Conservation (phyloP, 64 coral and sea anemone species). For the Platygyra sinensis region DNA sequence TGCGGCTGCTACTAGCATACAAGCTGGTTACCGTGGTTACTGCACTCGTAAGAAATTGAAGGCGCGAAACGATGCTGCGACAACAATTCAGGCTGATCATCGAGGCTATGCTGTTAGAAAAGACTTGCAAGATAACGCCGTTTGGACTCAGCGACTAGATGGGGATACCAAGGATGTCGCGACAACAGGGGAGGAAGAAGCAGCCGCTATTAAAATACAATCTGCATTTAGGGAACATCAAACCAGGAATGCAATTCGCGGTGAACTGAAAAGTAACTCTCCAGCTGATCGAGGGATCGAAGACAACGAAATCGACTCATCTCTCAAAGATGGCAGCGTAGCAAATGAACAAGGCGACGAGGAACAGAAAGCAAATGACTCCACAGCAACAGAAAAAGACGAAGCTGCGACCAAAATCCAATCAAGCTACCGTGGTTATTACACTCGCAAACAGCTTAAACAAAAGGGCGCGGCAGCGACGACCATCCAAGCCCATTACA, state of each 20-base stretch:
- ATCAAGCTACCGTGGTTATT: slow-evolving; percentile 66
- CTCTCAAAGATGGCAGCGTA: background rate
- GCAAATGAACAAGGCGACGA: background rate
- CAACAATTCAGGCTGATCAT: slow-evolving; percentile 72
- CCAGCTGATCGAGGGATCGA: background rate
- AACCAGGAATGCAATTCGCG: background rate
- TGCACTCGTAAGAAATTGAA: slow-evolving; percentile 42
- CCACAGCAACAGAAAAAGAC: background rate
- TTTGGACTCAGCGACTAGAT: too few species aligned
- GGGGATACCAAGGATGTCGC: background rate
- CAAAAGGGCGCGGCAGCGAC: slow-evolving; percentile 22
- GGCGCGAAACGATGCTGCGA: slow-evolving; percentile 39
- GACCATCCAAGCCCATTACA: slow-evolving; percentile 66
- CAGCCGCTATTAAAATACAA: slow-evolving; percentile 29
- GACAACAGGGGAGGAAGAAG: background rate
- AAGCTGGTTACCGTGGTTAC: slow-evolving; percentile 80
- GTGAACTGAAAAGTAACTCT: background rate
- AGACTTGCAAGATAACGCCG: background rate
- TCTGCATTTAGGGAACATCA: slow-evolving; percentile 24
- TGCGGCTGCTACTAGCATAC: slow-evolving; percentile 58
- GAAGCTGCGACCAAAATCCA: slow-evolving; percentile 67
- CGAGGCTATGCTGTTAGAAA: slow-evolving; percentile 60
- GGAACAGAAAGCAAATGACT: background rate
- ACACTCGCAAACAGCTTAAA: background rate
- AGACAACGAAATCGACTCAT: background rate